Conservation (phyloP, 2,797 vertebrate species). For the Pyrrhura leucotis region DNA sequence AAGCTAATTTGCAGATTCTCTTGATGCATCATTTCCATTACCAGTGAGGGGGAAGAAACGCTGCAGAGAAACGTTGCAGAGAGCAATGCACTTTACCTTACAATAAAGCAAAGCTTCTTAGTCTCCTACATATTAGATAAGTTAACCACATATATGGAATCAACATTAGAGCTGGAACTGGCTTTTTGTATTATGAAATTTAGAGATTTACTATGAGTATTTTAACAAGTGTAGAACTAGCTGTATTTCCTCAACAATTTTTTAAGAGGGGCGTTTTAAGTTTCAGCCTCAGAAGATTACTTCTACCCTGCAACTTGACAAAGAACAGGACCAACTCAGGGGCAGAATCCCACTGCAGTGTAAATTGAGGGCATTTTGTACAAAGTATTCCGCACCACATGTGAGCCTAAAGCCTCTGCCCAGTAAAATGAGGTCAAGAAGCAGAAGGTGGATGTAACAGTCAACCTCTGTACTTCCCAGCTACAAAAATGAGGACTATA, state of each 20-base stretch:
- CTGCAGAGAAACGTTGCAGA: background rate
- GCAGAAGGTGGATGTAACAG: background rate
- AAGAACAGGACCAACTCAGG: background rate
- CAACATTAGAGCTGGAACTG: background rate
- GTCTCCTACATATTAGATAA: background rate
- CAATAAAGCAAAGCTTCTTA: background rate
- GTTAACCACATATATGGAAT: background rate
- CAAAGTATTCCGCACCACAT: background rate
- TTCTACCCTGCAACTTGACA: background rate
- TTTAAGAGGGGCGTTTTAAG: background rate
- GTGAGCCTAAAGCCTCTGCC: background rate
- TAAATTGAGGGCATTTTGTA: background rate
- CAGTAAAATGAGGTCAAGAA: background rate
- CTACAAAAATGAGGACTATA: background rate
- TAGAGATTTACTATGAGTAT: background rate
- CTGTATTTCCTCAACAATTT: background rate
- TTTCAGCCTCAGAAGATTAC: background rate
- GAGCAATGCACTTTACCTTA: background rate
- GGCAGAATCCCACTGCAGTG: background rate
- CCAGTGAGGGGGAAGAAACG: background rate
- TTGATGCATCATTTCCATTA: background rate
- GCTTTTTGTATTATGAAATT: background rate
- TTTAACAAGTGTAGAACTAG: background rate
- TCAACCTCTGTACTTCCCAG: background rate
- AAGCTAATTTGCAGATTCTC: background rate